phyloP scores from a whole-genome alignment of 2,888 invertebrate species.

The Odontothrips loti region DNA sequence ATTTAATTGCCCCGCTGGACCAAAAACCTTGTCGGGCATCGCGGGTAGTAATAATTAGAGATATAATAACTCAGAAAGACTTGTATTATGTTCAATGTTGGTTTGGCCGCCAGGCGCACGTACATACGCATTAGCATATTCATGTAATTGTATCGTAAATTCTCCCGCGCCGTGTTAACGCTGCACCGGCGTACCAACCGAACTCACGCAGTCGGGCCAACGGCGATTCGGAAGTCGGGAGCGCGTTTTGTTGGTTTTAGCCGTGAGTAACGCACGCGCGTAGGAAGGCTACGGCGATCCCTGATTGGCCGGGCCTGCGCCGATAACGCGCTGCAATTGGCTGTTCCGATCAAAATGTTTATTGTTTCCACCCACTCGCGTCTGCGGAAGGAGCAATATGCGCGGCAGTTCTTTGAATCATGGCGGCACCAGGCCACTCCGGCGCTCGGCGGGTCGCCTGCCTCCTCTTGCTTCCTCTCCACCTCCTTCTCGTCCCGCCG shows the following conservation, averaged over 20 bases:
- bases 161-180: constrained; percentile 12
- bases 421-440: too few relatives aligned
- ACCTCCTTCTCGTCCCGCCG: too few relatives aligned
- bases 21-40: not conserved
- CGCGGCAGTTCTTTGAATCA: too few relatives aligned
- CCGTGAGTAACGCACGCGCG: not conserved
- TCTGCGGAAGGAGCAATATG: too few relatives aligned
- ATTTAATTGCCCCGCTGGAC: constrained; percentile 10
- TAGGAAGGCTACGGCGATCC: not conserved
- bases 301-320: not conserved
- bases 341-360: not conserved
- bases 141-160: constrained; percentile 27
- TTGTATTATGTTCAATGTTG: constrained; percentile 25
- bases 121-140: constrained; percentile 17
- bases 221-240: not conserved
- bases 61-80: constrained; percentile 25
- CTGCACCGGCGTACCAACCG: too few relatives aligned
- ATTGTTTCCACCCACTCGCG: not conserved
- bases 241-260: constrained; percentile 14
- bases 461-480: too few relatives aligned
- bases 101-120: not conserved
- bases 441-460: too few relatives aligned
- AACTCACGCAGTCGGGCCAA: not conserved
- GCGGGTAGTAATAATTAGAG: constrained; percentile 16
- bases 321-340: not conserved